Evolutionary conservation across 2,113 vertebrate genomes (phyloP), one percentile per base, ranked within the genome.

Genomic region (Semicossyphus pulcher): DNA sequence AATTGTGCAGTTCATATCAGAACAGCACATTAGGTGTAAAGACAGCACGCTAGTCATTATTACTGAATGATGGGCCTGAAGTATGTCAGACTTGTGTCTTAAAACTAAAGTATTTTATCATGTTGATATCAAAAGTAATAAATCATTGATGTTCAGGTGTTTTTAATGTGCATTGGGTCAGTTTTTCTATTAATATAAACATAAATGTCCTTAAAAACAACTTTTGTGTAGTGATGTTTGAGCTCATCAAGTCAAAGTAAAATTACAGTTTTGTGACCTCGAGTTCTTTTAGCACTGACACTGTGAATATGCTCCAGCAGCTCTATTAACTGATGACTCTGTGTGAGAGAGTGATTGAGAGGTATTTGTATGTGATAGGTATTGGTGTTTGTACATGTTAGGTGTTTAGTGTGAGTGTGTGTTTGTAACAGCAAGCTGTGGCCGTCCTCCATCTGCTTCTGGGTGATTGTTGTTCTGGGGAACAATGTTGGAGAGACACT

Each of bases 391-490:
- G 52, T 62, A 26, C 15, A 28, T 74, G 57, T 41, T 16, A 20
- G 57, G 47, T 62, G 60, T 54, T 56, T 26, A 51, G 53, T 18
- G 42, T 15, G 31, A 3, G 49, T 6, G 64, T 69, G 93, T 84
- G 85, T 91, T 79, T 63, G 90, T 89, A 82, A 92, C 93, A 91
- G 93, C 90, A 93, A 94, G 88, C 93, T 88, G 76, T 91, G 92
- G 93, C 93, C 90, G 87, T 92, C 82, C 57, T 95, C 95, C 96
- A 97, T 97, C 96, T 99, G 96, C 95, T 95, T 92, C 92, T 80
- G 94, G 91, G 92, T 93, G 94, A 91, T 96, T 97, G 95, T 94
- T 90, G 90, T 94, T 92, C 92, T 93, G 91, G 85, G 86, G 76
- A 81, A 86, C 90, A 90, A 90, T 87, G 83, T 84, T 89, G 89